Evolutionary conservation across 2,888 invertebrate species (phyloP).

Genomic region (Pachliopta kotzebuea): DNA sequence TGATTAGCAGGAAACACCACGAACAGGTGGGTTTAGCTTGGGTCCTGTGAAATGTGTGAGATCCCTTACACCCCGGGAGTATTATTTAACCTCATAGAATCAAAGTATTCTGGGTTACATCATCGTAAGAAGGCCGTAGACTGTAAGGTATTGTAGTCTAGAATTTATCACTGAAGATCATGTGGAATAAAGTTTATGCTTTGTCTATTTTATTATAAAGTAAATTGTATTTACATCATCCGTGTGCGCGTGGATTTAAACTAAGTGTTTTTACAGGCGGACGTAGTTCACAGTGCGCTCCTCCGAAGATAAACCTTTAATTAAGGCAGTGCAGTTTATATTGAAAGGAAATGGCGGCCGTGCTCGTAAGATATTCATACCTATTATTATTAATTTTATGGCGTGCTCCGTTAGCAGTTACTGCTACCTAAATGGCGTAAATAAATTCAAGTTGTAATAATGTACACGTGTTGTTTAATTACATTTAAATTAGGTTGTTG

Average conservation of each 20-base stretch:
- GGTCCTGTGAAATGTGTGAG: too few species aligned
- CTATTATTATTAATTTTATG: constrained; percentile 30
- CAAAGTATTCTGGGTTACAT: too few species aligned
- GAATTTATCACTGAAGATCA: background rate
- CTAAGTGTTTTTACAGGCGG: constrained; percentile 28
- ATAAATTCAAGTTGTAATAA: constrained; percentile 14
- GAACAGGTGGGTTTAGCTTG: too few species aligned
- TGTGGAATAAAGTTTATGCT: background rate
- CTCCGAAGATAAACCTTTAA: constrained; percentile 29
- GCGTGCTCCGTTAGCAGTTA: constrained; percentile 14
- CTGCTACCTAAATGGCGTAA: constrained; percentile 12
- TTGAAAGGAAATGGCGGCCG: constrained; percentile 27
- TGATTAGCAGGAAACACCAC: too few species aligned
- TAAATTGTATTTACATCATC: background rate
- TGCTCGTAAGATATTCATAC: constrained; percentile 26
- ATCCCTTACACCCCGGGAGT: too few species aligned
- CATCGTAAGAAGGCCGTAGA: too few species aligned
- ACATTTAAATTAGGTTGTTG: constrained; percentile 5
- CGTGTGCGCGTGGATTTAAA: constrained; percentile 9
- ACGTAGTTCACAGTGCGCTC: constrained; percentile 27
- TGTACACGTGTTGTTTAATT: constrained; percentile 7
- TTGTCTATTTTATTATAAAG: background rate
- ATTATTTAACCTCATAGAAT: too few species aligned
- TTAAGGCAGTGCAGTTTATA: constrained; percentile 30
- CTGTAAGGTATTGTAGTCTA: too few species aligned